Percentiles rank a stretch among this genome's conserved stretches.
Evolutionary conservation across 2,888 invertebrate species (phyloP).

Genomic region (Girardia tigrina): DNA sequence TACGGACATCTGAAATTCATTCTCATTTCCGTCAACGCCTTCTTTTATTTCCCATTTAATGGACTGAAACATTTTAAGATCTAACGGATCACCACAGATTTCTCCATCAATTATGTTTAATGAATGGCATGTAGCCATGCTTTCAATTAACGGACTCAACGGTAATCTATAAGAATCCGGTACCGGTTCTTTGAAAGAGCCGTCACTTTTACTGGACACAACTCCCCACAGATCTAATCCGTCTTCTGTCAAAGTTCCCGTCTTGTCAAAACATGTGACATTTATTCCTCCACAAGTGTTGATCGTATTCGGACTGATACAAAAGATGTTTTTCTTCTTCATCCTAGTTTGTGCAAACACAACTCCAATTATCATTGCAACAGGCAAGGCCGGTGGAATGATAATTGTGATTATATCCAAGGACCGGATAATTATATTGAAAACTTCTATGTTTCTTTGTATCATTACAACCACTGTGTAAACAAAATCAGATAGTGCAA

Average conservation of each 20-base stretch:
- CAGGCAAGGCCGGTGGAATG: constrained; percentile 51
- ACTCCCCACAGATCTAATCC: constrained; percentile 49
- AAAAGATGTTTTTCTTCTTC: constrained; percentile 44
- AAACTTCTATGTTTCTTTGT: constrained; percentile 37
- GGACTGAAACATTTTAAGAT: constrained; percentile 52
- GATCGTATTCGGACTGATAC: constrained; percentile 49
- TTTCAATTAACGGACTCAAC: constrained; percentile 40
- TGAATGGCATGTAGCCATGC: constrained; percentile 53
- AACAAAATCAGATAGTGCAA: constrained; percentile 66
- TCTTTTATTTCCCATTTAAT: constrained; percentile 45
- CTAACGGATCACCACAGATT: constrained; percentile 52
- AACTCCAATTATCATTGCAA: constrained; percentile 49
- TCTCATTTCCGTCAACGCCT: constrained; percentile 20
- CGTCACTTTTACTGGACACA: constrained; percentile 40
- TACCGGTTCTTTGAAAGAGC: constrained; percentile 37
- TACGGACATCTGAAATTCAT: background rate
- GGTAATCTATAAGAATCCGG: background rate
- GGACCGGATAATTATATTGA: constrained; percentile 43
- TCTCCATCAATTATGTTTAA: constrained; percentile 50
- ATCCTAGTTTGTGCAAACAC: constrained; percentile 49
- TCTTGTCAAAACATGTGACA: constrained; percentile 51
- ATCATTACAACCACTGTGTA: constrained; percentile 78
- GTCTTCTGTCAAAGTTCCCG: constrained; percentile 51
- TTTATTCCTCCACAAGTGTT: constrained; percentile 50
- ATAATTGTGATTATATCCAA: constrained; percentile 50